Percentiles rank a stretch among this genome's conserved stretches.
Evolutionary conservation across 2,888 invertebrate species (phyloP).

Genomic region (Machimus atricapillus): DNA sequence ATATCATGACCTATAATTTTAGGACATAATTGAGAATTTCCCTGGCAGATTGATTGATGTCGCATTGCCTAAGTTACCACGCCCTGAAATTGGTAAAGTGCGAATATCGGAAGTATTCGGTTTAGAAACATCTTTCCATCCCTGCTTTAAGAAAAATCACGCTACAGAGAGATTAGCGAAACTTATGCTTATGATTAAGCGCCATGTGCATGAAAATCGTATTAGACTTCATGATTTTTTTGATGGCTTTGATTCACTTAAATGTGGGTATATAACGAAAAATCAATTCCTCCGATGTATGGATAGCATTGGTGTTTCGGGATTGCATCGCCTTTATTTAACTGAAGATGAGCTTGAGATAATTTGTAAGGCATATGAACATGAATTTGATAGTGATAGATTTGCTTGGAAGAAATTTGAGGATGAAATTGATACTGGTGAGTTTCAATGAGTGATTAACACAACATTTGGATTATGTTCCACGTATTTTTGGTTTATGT

Average conservation of each 20-base stretch:
- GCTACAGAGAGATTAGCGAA: background rate
- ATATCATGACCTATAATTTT: background rate
- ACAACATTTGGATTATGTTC: too few relatives aligned
- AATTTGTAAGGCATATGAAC: slow-evolving; percentile 72
- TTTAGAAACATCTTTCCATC: slow-evolving; percentile 67
- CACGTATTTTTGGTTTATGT: too few relatives aligned
- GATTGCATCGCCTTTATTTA: slow-evolving; percentile 66
- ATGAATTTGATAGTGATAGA: slow-evolving; percentile 73
- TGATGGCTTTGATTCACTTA: slow-evolving; percentile 74
- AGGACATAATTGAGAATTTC: slow-evolving; percentile 67
- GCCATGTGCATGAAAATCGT: slow-evolving; percentile 70
- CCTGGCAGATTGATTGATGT: slow-evolving; percentile 73
- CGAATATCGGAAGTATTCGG: slow-evolving; percentile 65
- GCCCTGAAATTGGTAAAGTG: slow-evolving; percentile 71
- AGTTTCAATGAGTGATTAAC: too few relatives aligned
- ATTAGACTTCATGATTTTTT: slow-evolving; percentile 75
- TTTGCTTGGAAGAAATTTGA: slow-evolving; percentile 80
- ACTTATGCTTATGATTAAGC: slow-evolving; percentile 65
- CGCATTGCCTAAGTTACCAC: slow-evolving; percentile 72
- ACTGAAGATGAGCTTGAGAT: slow-evolving; percentile 70
- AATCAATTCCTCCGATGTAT: slow-evolving; percentile 76
- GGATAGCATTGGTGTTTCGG: slow-evolving; percentile 71
- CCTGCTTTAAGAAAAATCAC: slow-evolving; percentile 64
- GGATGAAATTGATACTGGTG: slow-evolving; percentile 79
- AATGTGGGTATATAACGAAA: slow-evolving; percentile 72